Evolutionary conservation across 2,888 invertebrate genomes (phyloP).

Genomic region (Zelleria hepariella): DNA sequence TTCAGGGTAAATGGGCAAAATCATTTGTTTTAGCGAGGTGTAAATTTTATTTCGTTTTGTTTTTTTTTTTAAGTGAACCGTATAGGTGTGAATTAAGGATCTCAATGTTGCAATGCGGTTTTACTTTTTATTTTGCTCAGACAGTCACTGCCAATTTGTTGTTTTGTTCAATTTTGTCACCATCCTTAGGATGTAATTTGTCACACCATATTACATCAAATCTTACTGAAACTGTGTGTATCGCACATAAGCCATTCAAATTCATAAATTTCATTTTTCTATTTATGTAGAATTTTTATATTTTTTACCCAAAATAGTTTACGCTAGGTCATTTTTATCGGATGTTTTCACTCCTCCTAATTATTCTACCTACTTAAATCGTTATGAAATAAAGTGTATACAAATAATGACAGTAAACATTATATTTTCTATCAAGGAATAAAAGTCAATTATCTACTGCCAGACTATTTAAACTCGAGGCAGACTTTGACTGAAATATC

Average conservation of each 20-base stretch:
- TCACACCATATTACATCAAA: background rate
- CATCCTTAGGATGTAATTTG: background rate
- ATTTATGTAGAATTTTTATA: background rate
- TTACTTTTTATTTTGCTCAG: slow-evolving; percentile 22
- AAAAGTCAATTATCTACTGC: background rate
- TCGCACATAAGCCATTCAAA: too few relatives aligned
- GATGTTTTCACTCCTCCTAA: background rate
- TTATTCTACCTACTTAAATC: background rate
- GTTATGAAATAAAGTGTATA: background rate
- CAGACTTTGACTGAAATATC: background rate
- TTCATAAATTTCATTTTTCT: background rate
- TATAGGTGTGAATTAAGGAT: slow-evolving; percentile 41
- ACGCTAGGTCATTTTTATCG: background rate
- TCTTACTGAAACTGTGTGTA: too few relatives aligned
- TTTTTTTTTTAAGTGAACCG: background rate
- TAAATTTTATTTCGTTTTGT: background rate
- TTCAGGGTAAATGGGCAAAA: background rate
- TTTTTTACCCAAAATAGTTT: background rate
- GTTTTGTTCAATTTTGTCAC: background rate
- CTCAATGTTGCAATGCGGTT: slow-evolving; percentile 43
- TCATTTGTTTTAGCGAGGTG: background rate
- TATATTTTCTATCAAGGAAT: background rate
- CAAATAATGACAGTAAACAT: background rate
- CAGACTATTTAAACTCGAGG: background rate
- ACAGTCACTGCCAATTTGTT: slow-evolving; percentile 37